These are phyloP conservation scores for Gavia stellata DNA, from an alignment of 2,113 vertebrate genomes.

Conservation along the genomic window DNA sequence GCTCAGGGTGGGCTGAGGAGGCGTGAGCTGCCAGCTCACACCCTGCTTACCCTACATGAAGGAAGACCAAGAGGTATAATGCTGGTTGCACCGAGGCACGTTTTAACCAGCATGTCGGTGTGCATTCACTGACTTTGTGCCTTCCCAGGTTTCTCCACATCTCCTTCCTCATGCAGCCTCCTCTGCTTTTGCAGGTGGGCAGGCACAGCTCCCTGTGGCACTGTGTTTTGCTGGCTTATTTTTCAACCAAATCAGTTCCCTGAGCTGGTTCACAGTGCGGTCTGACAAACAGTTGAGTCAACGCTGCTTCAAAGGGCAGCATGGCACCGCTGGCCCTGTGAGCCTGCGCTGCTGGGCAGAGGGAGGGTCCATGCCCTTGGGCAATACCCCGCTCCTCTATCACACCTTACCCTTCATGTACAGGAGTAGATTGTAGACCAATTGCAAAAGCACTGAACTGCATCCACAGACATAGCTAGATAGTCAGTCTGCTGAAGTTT, in stretches of 20 bases:
- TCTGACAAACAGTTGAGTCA: not conserved
- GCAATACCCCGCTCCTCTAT: not conserved
- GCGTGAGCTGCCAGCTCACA: not conserved
- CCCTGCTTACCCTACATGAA: not conserved
- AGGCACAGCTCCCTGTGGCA: not conserved
- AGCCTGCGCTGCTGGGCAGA: not conserved
- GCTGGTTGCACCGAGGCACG: rapidly evolving
- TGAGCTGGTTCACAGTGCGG: not conserved
- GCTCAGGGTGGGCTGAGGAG: not conserved
- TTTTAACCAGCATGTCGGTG: rapidly evolving
- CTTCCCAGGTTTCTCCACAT: not conserved
- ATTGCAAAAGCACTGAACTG: not conserved
- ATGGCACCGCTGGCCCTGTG: not conserved
- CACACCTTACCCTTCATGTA: rapidly evolving
- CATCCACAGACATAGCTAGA: not conserved
- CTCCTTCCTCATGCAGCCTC: not conserved
- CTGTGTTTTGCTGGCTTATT: not conserved
- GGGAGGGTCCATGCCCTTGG: not conserved
- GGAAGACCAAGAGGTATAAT: not conserved
- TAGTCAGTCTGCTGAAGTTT: not conserved
- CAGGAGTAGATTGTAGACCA: not conserved
- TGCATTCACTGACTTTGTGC: not conserved
- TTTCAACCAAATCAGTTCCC: not conserved
- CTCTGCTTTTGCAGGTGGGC: not conserved
- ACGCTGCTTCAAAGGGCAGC: not conserved